A percentile compares a stretch with the other conserved stretches of the same genome.
Conservation (phyloP, 2,797 vertebrate genomes). For the Eleutherodactylus coqui region DNA sequence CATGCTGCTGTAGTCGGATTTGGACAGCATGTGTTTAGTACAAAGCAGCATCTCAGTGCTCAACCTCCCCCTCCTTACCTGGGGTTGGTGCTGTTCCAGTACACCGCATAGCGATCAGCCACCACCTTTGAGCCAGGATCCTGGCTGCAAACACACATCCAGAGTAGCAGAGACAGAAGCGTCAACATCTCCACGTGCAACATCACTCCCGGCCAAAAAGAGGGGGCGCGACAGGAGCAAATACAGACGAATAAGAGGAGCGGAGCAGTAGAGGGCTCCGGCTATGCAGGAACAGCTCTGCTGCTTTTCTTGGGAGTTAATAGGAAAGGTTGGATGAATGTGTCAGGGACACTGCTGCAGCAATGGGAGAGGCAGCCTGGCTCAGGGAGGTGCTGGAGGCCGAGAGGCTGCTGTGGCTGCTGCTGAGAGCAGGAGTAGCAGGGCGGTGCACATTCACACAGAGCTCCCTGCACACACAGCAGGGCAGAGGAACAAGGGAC, state of each 20-base stretch:
- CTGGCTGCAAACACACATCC: slow-evolving; percentile 93
- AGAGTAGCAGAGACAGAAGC: slow-evolving; percentile 90
- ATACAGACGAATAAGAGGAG: slow-evolving; percentile 50
- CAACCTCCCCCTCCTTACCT: slow-evolving; percentile 79
- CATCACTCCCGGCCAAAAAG: slow-evolving; percentile 83
- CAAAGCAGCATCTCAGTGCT: slow-evolving; percentile 35
- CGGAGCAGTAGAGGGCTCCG: slow-evolving; percentile 51
- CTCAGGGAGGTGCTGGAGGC: slow-evolving; percentile 68
- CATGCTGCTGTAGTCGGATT: slow-evolving; percentile 15
- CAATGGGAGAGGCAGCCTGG: slow-evolving; percentile 31
- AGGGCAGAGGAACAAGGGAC: slow-evolving; percentile 56
- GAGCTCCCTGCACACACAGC: slow-evolving; percentile 66
- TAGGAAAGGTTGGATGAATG: slow-evolving; percentile 52
- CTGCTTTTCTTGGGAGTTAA: slow-evolving; percentile 31
- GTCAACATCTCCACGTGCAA: slow-evolving; percentile 95
- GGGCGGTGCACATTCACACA: slow-evolving; percentile 73
- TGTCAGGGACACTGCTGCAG: slow-evolving; percentile 50
- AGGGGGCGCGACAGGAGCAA: slow-evolving; percentile 54
- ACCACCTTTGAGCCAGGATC: slow-evolving; percentile 96
- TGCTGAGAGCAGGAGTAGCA: slow-evolving; percentile 65
- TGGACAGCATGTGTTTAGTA: slow-evolving; percentile 43
- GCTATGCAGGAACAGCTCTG: slow-evolving; percentile 17
- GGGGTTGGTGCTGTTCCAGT: slow-evolving; percentile 98
- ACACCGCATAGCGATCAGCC: slow-evolving; percentile 97
- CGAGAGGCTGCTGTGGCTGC: slow-evolving; percentile 63